Base-by-base conservation (phyloP, 2,113 vertebrate species). In the Empidonax alnorum region DNA sequence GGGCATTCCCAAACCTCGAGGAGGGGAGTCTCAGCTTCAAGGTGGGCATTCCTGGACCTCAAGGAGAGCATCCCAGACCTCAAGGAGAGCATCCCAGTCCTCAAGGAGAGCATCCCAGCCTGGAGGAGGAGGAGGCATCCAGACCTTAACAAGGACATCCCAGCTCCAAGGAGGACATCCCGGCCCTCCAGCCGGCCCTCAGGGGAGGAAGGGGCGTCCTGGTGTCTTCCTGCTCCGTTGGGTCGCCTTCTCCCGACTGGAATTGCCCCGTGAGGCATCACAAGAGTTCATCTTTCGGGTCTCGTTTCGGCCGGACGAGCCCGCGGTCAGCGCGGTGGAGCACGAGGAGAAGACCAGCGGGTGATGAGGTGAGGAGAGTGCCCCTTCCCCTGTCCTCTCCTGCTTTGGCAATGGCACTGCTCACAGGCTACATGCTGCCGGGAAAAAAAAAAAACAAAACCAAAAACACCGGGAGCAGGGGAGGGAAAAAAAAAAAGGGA, bases 361-460 rank as follows among this genome's bases (percentile, higher is more conserved):
- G 1, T 3, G 24, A 52, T 14, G 2, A 21, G 89, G 78, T 46
- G 82, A 69, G 56, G 81, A 6, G 23, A 68, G 83, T 0, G 74
- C 83, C 65, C 89, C 94, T 55, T 69, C 16, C 65, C 9, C 81
- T 44, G 42, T 23, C 77, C 91, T n/a, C 91, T 78, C 74, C 47
- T 6, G 20, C 92, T 95, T 96, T 94, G 96, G 97, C 90, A 92
- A 85, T 17, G 84, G 41, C 83, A 61, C 77, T 44, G 59, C 18
- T 85, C 94, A 35, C 91, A 76, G 91, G 95, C 94, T 93, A 78
- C 83, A 52, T 42, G 93, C 85, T 84, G 77, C 76, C 24, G 5
- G 69, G 63, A 41, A 27, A 44, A 33, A 68, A 30, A 24, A 46
- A 41, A 23, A 9, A 15, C 42, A 42, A 42, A 39, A 39, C 10